A percentile compares a stretch with the other conserved stretches of the same genome.
Evolutionary conservation across 2,113 vertebrate species (phyloP).

Genomic region (Raphicerus campestris): DNA sequence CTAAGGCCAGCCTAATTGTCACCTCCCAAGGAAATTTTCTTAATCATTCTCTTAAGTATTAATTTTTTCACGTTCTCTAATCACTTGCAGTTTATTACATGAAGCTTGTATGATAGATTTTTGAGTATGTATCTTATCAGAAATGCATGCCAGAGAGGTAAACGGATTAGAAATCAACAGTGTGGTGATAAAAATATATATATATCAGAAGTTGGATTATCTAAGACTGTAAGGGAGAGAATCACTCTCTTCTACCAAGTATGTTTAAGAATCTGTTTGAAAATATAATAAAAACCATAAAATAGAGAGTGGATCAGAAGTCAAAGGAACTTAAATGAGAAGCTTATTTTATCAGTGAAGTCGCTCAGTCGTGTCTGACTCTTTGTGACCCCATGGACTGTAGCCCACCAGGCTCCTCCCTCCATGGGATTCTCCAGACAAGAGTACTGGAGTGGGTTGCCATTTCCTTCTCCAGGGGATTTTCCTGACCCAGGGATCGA

Average conservation of each 20-base stretch:
- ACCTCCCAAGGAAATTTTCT: background rate
- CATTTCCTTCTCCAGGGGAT: no score
- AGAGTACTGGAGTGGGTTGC: no score
- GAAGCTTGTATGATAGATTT: background rate
- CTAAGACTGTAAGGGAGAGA: background rate
- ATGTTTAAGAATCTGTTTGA: background rate
- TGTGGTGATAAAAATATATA: background rate
- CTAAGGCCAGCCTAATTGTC: background rate
- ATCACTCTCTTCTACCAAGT: background rate
- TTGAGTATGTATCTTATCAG: background rate
- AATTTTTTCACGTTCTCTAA: background rate
- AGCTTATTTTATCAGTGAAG: background rate
- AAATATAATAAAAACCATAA: background rate
- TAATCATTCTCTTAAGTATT: background rate
- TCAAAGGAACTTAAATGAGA: background rate
- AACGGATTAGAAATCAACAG: background rate
- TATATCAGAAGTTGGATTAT: background rate
- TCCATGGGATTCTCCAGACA: no score
- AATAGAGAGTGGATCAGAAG: background rate
- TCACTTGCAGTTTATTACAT: background rate
- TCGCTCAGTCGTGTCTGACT: no score
- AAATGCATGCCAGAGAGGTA: background rate
- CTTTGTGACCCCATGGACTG: no score
- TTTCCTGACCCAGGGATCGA: no score
- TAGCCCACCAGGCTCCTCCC: no score